A percentile compares a stretch with the other conserved stretches of the same genome.
Conservation (phyloP, 2,797 vertebrate genomes). For the Megalops cyprinoides region DNA sequence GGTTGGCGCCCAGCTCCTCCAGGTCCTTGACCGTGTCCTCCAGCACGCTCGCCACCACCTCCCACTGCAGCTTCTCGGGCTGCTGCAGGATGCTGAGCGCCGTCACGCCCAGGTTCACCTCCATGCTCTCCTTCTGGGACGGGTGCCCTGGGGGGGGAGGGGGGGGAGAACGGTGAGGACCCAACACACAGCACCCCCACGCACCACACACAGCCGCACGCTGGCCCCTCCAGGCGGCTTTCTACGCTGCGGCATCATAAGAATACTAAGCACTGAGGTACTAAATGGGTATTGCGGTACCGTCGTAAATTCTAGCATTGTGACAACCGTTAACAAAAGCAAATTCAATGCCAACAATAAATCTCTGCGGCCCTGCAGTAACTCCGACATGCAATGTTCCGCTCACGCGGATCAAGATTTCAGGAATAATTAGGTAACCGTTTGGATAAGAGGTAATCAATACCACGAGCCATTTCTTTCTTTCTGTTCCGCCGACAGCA, state of each 20-base stretch:
- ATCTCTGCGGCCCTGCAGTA: neutral
- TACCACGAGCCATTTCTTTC: neutral
- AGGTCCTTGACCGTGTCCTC: conserved; percentile 98
- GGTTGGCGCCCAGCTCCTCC: conserved; percentile 95
- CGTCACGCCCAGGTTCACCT: conserved; percentile 91
- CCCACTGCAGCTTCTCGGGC: conserved; percentile 98
- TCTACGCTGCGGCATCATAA: neutral
- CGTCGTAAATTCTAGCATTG: neutral
- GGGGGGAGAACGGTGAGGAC: neutral
- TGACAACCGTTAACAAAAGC: neutral
- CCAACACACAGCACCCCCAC: neutral
- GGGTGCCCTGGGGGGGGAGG: conserved; percentile 79
- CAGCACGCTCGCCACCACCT: conserved; percentile 95
- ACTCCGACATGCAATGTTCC: neutral
- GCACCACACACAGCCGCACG: neutral
- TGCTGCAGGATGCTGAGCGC: conserved; percentile 96
- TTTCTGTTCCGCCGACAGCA: neutral
- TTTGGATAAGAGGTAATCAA: neutral
- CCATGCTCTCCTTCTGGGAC: conserved; percentile 93
- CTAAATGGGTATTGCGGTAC: neutral
- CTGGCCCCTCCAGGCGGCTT: too few species aligned
- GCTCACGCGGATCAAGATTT: neutral
- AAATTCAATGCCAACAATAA: neutral
- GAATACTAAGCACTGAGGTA: neutral
- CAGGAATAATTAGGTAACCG: neutral